Conservation (phyloP, 2,113 vertebrate genomes). For the Oryzias curvinotus region DNA sequence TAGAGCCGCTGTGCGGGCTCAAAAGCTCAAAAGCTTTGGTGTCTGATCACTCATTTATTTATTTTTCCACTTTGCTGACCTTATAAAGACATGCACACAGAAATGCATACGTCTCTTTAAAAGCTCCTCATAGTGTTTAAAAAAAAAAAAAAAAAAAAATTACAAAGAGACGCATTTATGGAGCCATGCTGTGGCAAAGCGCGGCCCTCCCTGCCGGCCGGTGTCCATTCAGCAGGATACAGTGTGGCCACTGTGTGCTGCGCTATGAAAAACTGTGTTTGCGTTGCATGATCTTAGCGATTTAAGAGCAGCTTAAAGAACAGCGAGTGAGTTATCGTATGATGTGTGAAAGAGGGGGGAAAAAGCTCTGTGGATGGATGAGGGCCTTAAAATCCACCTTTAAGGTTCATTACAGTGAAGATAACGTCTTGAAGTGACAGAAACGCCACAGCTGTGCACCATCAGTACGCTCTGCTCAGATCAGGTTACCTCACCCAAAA, state of each 20-base stretch:
- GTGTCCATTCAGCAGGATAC: slow-evolving; percentile 64
- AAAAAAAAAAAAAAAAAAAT: not conserved
- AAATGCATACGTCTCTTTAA: slow-evolving; percentile 19
- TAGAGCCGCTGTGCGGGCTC: no score
- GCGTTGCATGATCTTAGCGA: slow-evolving; percentile 22
- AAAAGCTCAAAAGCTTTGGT: no score
- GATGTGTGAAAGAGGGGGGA: slow-evolving; percentile 15
- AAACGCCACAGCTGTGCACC: not conserved
- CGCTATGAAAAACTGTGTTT: slow-evolving; percentile 56
- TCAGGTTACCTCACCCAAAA: slow-evolving; percentile 6
- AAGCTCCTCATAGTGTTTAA: slow-evolving; percentile 19
- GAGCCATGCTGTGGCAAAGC: slow-evolving; percentile 24
- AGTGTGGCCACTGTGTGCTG: slow-evolving; percentile 53
- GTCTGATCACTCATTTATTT: not conserved
- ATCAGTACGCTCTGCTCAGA: slow-evolving; percentile 3
- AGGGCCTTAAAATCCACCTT: slow-evolving; percentile 26
- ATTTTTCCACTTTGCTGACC: slow-evolving; percentile 4
- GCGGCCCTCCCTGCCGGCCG: slow-evolving; percentile 25
- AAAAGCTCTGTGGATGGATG: slow-evolving; percentile 20
- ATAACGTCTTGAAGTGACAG: not conserved
- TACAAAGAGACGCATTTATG: slow-evolving; percentile 59
- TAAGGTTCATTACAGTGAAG: not conserved
- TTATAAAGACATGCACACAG: not conserved
- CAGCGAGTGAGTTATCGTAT: slow-evolving; percentile 16
- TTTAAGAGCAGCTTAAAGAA: slow-evolving; percentile 34